Percentiles rank a stretch among this genome's conserved stretches.
Evolutionary conservation across 2,113 vertebrate genomes (phyloP).

Genomic region (Lathamus discolor): DNA sequence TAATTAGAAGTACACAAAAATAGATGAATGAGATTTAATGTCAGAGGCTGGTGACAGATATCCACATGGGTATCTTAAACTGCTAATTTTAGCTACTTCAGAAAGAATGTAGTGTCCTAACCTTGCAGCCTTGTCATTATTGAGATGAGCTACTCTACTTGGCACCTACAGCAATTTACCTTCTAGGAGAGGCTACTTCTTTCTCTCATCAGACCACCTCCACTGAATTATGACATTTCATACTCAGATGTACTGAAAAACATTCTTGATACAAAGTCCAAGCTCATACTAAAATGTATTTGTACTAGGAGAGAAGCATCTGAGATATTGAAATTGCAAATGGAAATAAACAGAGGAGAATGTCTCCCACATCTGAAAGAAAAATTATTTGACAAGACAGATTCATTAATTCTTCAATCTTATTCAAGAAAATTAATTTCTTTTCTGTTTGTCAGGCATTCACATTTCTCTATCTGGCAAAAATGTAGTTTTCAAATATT

Average conservation of each 20-base stretch:
- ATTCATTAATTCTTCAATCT: constrained; percentile 1
- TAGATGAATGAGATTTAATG: neutral
- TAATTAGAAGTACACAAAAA: neutral
- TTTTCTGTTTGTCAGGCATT: neutral
- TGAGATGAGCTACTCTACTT: neutral
- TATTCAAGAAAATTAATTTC: neutral
- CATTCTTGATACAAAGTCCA: neutral
- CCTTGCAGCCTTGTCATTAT: neutral
- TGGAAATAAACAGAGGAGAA: neutral
- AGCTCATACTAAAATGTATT: neutral
- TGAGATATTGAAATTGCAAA: neutral
- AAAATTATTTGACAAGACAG: constrained; percentile 30
- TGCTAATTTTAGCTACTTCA: neutral
- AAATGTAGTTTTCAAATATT: neutral
- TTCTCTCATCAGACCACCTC: neutral
- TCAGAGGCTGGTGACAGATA: neutral
- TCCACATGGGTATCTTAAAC: neutral
- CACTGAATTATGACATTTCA: neutral
- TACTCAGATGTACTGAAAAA: neutral
- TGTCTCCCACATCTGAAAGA: neutral
- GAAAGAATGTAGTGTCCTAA: neutral
- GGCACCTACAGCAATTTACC: neutral
- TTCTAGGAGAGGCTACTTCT: neutral
- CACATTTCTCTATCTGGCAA: neutral
- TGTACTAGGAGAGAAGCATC: neutral